Evolutionary conservation across 2,888 invertebrate genomes (phyloP).

Genomic region (Plebejus anna): DNA sequence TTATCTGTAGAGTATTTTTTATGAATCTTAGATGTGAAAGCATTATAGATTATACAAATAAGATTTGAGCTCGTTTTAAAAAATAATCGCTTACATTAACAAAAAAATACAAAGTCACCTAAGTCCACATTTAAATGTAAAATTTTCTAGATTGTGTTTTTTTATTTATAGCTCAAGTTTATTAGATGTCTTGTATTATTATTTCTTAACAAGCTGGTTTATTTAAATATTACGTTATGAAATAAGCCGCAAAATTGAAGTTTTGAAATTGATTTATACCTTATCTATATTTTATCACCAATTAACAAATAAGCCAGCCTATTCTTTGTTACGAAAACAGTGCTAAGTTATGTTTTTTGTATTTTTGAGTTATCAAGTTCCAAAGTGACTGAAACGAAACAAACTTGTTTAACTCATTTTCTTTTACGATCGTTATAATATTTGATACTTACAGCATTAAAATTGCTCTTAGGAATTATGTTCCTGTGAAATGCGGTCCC

Average conservation of each 20-base stretch:
- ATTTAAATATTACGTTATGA: background rate
- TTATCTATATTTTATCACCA: background rate
- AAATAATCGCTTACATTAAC: background rate
- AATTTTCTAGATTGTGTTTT: background rate
- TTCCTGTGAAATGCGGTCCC: background rate
- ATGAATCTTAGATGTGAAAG: background rate
- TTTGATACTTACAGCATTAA: background rate
- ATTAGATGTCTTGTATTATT: background rate
- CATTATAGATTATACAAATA: background rate
- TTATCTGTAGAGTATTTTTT: background rate
- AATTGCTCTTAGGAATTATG: background rate
- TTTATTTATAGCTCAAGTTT: background rate
- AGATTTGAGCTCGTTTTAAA: background rate
- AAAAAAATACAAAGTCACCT: background rate
- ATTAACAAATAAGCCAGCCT: background rate
- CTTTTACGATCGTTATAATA: too few relatives aligned
- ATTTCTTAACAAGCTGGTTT: background rate
- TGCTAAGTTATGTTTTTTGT: background rate
- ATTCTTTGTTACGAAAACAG: background rate
- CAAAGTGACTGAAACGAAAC: too few relatives aligned
- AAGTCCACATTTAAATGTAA: constrained; percentile 3
- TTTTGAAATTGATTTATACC: background rate
- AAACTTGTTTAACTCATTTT: too few relatives aligned
- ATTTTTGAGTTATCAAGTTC: background rate
- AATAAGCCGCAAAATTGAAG: background rate